Evolutionary conservation across 1,140 invertebrate genomes (phyloP), one percentile per base, ranked within the genome.

Genomic region (Cydia pomonella): DNA sequence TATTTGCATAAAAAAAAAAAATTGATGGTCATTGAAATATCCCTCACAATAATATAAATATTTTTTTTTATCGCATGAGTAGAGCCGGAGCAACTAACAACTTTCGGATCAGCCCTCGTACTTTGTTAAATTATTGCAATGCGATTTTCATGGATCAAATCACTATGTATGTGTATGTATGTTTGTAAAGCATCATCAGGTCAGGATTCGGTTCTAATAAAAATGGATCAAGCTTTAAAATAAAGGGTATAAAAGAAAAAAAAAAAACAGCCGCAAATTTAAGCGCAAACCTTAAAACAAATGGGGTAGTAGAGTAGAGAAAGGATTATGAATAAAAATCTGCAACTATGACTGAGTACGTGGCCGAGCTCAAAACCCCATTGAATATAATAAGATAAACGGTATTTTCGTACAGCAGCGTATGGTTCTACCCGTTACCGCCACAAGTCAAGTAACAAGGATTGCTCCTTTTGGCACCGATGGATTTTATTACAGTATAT

Each of bases 351-450:
- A 69, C 13, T 33, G 33, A 69, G 18, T 33, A 44, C 38, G 59
- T 77, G 53, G 18, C 76, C 82, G 89, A 78, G 82, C 87, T 85
- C 83, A 81, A 90, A 91, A 90, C 89, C 87, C 80, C 86, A 86
- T 90, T 90, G 80, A 82, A 80, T 75, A 89, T 85, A 86, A 89
- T 89, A 85, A 85, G 85, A 80, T 75, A 81, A 91, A 91, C 91
- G 89, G 89, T 92, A 90, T 87, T 86, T 87, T 87, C 77, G 80
- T 80, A 80, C 27, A 77, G 81, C 79, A 81, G 87, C 50, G 41
- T 89, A 91, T 87, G 81, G 83, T 81, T 82, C 84, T 76, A 77
- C 62, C 87, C 89, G 89, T 92, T 87, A 82, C 85, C 86, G 82
- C 84, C 77, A 86, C 82, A 84, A 85, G 64, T 77, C 84, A 79